Conservation (phyloP, 2,797 vertebrate species). For the Protonibea diacanthus region DNA sequence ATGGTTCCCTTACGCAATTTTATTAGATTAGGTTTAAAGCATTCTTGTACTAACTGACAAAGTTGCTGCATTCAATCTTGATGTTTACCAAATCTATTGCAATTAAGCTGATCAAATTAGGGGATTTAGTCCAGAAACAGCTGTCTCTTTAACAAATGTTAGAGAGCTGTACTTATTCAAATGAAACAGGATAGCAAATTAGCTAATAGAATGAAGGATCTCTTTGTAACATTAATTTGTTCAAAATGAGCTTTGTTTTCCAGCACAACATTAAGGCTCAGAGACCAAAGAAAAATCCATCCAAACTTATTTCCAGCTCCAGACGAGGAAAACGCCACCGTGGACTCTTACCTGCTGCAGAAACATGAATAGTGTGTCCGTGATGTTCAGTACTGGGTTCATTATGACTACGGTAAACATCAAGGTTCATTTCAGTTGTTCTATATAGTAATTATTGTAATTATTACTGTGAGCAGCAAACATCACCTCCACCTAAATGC, state of each 20-base stretch:
- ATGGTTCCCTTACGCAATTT: conserved; percentile 82
- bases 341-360: background rate
- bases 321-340: conserved; percentile 28
- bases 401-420: background rate
- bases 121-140: conserved; percentile 84
- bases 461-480: background rate
- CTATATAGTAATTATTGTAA: too few species aligned
- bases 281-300: conserved; percentile 44
- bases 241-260: conserved; percentile 79
- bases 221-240: conserved; percentile 82
- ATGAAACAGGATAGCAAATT: conserved; percentile 83
- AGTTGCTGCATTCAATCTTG: conserved; percentile 88
- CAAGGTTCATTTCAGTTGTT: background rate
- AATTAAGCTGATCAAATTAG: conserved; percentile 89
- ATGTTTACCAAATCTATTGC: conserved; percentile 89
- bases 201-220: conserved; percentile 85
- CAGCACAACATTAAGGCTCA: conserved; percentile 44
- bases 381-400: background rate
- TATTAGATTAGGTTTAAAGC: conserved; percentile 89
- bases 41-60: conserved; percentile 86
- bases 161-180: conserved; percentile 84
- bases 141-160: conserved; percentile 86
- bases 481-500: background rate
- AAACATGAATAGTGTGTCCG: background rate
- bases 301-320: conserved; percentile 35